Base-by-base conservation (phyloP, 2,888 invertebrate genomes). In the Diarsia rubi region DNA sequence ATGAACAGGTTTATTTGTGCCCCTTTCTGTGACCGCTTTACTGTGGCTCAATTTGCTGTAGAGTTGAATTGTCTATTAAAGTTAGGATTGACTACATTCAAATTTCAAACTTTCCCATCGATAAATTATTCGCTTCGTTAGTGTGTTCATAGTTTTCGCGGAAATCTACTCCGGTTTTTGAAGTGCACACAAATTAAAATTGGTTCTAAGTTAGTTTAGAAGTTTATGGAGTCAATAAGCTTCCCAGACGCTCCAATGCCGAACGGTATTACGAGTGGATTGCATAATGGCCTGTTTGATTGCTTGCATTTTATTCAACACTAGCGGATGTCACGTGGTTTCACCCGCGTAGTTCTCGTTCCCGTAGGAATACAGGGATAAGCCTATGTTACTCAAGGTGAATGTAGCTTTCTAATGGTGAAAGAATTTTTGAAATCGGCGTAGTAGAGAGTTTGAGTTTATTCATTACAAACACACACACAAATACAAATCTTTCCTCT, bases 21-120 rank as follows among this genome's bases (percentile, higher is more conserved):
- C 52, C 42, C 45, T 81, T 84, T 84, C 83, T 64, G 63, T 59
- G 57, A 52, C 45, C 24, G 49, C n/a, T 31, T 66, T 71, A 52
- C 14, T 47, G 19, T 42, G 42, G 16, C 19, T 80, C 31, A 49
- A 31, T 47, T 76, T 45, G 52, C 24, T 21, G 49, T 37, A 81
- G 16, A 59, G 24, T 54, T 65, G 16, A 2, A 12, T 49, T 57
- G 45, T 2, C 60, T 66, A 27, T 62, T 44, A 42, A 31, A 11
- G 24, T 79, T 42, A 42, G 2, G 2, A 21, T 47, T 1, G 16
- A 9, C 37, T 37, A 37, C 37, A 37, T 37, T 37, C 37, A 4
- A 14, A 8, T 68, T 47, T 57, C 16, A n/a, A 79, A 52, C n/a
- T 42, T 27, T 27, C 12, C 19, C 11, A 52, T 19, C 44, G 16